Conservation (phyloP, 2,113 vertebrate species). For the Macquaria ambigua region DNA sequence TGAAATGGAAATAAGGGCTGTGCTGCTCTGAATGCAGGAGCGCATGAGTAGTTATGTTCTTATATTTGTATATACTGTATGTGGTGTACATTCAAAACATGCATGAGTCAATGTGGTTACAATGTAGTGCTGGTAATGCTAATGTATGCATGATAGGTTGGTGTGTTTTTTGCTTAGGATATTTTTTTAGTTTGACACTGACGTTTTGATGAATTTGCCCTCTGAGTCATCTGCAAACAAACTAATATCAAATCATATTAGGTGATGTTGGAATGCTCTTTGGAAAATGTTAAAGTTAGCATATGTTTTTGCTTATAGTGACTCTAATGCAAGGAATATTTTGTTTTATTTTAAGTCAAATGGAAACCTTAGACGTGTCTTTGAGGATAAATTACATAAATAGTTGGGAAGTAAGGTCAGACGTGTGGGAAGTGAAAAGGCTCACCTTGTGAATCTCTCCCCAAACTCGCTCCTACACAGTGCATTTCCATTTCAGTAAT, state of each 20-base stretch:
- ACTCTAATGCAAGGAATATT: neutral
- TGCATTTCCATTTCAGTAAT: neutral
- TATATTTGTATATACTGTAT: neutral
- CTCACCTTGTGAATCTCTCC: neutral
- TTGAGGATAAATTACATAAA: neutral
- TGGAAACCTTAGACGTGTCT: neutral
- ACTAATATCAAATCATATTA: neutral
- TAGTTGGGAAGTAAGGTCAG: neutral
- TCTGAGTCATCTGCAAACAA: neutral
- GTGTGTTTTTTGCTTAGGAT: too few species aligned
- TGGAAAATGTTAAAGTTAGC: slow-evolving; percentile 5
- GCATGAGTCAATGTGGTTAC: slow-evolving; percentile 5
- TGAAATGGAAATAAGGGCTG: neutral
- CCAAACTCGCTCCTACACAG: neutral
- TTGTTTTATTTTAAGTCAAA: neutral
- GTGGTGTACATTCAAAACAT: neutral
- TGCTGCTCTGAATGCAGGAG: neutral
- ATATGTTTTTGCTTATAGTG: neutral
- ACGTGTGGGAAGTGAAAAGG: neutral
- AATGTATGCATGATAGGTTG: neutral
- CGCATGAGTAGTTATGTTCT: neutral
- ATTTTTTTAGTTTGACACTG: too few species aligned
- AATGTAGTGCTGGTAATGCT: neutral
- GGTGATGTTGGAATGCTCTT: neutral
- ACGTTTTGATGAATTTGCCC: neutral